Conservation (phyloP, 2,888 invertebrate genomes). For the Melikaiella ostensackeni region DNA sequence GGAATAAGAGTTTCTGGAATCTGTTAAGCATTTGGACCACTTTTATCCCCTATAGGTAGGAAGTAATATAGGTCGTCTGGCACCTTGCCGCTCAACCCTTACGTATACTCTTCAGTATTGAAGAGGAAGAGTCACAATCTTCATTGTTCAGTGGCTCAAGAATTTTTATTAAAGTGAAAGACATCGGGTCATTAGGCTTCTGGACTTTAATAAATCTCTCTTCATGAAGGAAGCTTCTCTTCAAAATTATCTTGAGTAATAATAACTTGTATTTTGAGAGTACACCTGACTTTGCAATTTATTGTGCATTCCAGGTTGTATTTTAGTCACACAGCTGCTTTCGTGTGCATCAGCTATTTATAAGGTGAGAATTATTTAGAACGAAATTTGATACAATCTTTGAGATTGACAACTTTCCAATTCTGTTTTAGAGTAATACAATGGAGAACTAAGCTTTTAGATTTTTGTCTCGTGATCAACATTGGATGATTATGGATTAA, state of each 20-base stretch:
- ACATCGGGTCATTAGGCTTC: neutral
- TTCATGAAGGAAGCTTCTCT: neutral
- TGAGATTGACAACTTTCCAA: neutral
- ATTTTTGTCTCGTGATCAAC: constrained; percentile 1
- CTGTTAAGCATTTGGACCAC: neutral
- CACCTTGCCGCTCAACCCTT: constrained; percentile 4
- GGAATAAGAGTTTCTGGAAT: constrained; percentile 21
- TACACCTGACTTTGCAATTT: neutral
- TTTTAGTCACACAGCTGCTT: constrained; percentile 5
- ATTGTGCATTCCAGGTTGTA: constrained; percentile 3
- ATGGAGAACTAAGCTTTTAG: neutral
- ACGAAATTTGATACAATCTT: neutral
- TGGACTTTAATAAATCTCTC: neutral
- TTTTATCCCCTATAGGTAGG: neutral
- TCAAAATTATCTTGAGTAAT: neutral
- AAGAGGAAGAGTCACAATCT: constrained; percentile 11
- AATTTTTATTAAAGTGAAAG: neutral
- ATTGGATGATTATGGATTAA: constrained; percentile 53
- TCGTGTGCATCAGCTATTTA: constrained; percentile 1
- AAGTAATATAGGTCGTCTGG: constrained; percentile 23
- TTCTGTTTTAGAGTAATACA: neutral
- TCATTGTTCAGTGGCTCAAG: neutral
- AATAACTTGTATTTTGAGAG: neutral
- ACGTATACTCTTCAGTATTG: neutral
- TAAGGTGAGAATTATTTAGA: constrained; percentile 15